Percentiles rank a stretch among this genome's conserved stretches.
These are phyloP conservation scores for Spea multiplicata DNA, from an alignment of 2,113 vertebrate species.

Conservation along the genomic window DNA sequence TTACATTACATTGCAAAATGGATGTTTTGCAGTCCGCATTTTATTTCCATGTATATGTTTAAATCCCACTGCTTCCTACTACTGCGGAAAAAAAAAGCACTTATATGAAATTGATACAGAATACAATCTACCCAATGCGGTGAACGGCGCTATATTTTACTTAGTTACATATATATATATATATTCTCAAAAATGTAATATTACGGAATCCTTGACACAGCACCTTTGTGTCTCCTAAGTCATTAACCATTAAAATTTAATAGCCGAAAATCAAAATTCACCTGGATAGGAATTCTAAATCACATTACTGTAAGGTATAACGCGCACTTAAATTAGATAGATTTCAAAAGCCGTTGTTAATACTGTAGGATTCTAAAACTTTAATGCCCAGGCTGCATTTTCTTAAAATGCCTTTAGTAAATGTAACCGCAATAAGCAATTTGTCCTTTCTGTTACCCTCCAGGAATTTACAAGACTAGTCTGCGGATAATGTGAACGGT, in stretches of 20 bases:
- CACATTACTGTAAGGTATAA: conserved; percentile 55
- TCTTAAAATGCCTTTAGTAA: conserved; percentile 52
- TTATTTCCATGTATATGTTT: conserved; percentile 21
- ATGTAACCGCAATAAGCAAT: conserved; percentile 47
- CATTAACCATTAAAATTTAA: conserved; percentile 65
- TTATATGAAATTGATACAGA: conserved; percentile 53
- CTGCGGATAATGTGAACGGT: conserved; percentile 1
- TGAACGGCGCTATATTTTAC: conserved; percentile 55
- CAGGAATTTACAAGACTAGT: conserved; percentile 12
- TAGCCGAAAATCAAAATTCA: conserved; percentile 60
- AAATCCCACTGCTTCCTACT: conserved; percentile 43
- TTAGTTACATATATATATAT: conserved; percentile 43
- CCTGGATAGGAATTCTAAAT: conserved; percentile 55
- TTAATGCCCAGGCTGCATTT: conserved; percentile 58
- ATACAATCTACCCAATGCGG: conserved; percentile 51
- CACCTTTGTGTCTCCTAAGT: conserved; percentile 62
- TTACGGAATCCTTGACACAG: conserved; percentile 53
- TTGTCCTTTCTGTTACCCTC: conserved; percentile 21
- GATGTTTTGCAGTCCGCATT: not conserved
- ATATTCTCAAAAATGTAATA: conserved; percentile 60
- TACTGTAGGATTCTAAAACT: conserved; percentile 53
- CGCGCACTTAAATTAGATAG: conserved; percentile 53
- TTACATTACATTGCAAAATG: not conserved
- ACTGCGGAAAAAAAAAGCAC: conserved; percentile 1
- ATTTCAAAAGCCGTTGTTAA: conserved; percentile 50